Evolutionary conservation across 2,888 invertebrate genomes (phyloP).

Genomic region (Athrips mouffetella): DNA sequence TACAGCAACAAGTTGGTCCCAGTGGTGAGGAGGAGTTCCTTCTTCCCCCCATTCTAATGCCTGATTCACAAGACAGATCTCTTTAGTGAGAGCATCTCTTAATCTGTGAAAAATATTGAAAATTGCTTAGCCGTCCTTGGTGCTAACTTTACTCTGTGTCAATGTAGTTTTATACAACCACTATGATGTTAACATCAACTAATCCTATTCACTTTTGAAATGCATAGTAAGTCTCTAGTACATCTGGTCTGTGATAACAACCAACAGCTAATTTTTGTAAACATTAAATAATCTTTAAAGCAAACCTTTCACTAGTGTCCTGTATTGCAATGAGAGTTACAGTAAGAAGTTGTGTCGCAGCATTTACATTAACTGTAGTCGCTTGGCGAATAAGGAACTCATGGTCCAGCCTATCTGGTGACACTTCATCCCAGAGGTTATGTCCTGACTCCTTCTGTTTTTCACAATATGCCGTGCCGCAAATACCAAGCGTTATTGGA

Average conservation of each 20-base stretch:
- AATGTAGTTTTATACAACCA: no score
- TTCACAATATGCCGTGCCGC: slow-evolving; percentile 50
- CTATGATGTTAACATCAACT: no score
- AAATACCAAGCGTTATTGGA: slow-evolving; percentile 49
- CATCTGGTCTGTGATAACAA: no score
- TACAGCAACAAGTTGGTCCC: slow-evolving; percentile 68
- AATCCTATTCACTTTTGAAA: no score
- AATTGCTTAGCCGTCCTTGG: no score
- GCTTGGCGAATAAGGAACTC: slow-evolving; percentile 76
- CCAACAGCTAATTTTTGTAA: no score
- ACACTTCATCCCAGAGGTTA: slow-evolving; percentile 24
- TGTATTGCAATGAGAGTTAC: slow-evolving; percentile 75
- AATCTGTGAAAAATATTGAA: slow-evolving; percentile 40
- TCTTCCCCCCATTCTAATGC: slow-evolving; percentile 71
- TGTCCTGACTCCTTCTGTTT: slow-evolving; percentile 35
- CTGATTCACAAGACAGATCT: slow-evolving; percentile 66
- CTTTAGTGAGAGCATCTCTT: slow-evolving; percentile 57
- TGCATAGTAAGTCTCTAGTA: no score
- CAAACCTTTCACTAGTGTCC: slow-evolving; percentile 70
- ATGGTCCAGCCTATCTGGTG: slow-evolving; percentile 62
- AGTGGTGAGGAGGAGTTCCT: slow-evolving; percentile 68
- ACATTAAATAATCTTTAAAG: not conserved
- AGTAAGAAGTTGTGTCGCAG: slow-evolving; percentile 75
- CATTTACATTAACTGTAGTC: slow-evolving; percentile 72
- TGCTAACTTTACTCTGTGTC: no score